These are phyloP conservation scores for Chelon auratus DNA, from an alignment of 2,797 vertebrate species.

Conservation along the genomic window DNA sequence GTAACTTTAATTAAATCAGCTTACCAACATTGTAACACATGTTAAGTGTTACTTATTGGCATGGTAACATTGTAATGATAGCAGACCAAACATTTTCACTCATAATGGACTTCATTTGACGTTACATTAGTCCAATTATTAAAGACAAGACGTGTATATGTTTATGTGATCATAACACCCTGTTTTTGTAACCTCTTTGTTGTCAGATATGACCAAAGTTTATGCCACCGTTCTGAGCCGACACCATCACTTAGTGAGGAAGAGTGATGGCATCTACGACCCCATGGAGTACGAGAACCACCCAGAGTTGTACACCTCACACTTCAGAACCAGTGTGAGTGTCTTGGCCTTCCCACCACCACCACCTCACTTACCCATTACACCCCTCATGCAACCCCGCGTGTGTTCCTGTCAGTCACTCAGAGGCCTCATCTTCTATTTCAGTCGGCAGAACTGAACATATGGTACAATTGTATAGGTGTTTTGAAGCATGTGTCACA, in stretches of 20 bases:
- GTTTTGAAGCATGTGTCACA: background rate
- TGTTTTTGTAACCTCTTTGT: background rate
- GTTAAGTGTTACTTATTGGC: too few relatives aligned
- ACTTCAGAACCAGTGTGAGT: conserved; percentile 94
- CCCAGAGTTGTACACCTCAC: conserved; percentile 93
- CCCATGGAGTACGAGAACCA: conserved; percentile 93
- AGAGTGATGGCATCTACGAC: conserved; percentile 91
- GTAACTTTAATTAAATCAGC: too few relatives aligned
- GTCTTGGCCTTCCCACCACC: background rate
- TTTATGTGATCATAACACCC: background rate
- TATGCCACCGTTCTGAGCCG: conserved; percentile 96
- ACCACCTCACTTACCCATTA: background rate
- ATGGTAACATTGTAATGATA: background rate
- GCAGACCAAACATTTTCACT: background rate
- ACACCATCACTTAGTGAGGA: conserved; percentile 95
- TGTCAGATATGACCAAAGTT: conserved; percentile 91
- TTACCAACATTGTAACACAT: too few relatives aligned
- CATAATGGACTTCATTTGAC: too few relatives aligned
- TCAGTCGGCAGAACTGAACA: conserved; percentile 1
- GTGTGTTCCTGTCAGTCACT: conserved; percentile 32
- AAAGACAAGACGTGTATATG: too few relatives aligned
- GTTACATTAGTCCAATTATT: too few relatives aligned
- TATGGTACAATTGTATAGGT: background rate
- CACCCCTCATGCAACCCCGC: background rate
- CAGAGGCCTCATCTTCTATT: conserved; percentile 10